phyloP scores from a whole-genome alignment of 2,797 vertebrate genomes.

The Pseudochaenichthys georgianus region DNA sequence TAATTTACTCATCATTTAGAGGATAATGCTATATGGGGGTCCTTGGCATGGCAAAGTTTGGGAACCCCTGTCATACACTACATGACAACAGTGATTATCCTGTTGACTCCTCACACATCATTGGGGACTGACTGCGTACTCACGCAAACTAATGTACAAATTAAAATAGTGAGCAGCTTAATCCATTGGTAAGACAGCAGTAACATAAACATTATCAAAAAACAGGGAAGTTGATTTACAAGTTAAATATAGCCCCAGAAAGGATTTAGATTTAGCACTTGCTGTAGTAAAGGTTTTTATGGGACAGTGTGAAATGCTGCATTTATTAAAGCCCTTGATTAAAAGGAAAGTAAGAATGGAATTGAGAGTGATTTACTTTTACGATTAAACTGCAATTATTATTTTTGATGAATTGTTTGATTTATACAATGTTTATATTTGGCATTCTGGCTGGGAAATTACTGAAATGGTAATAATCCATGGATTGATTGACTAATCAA shows the following conservation, averaged over 20 bases:
- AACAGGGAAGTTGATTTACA: too few species aligned
- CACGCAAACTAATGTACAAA: neutral
- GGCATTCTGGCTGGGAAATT: neutral
- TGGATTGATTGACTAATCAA: neutral
- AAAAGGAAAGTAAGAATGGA: neutral
- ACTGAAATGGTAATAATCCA: neutral
- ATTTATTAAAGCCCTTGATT: neutral
- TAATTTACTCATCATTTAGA: too few species aligned
- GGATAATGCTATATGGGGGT: too few species aligned
- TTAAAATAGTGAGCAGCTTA: neutral
- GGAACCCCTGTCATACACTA: neutral
- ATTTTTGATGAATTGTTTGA: neutral
- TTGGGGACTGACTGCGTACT: neutral
- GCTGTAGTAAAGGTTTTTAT: neutral
- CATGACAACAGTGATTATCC: conserved; percentile 10
- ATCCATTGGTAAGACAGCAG: neutral
- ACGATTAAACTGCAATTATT: neutral
- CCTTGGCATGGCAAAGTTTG: too few species aligned
- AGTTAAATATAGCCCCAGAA: neutral
- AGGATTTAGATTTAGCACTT: neutral
- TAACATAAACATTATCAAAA: neutral
- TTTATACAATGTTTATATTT: neutral
- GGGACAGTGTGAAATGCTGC: neutral
- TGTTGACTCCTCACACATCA: conserved; percentile 1
- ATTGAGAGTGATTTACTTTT: neutral